Evolutionary conservation across 2,113 vertebrate species (phyloP).

Genomic region (Calypte anna): DNA sequence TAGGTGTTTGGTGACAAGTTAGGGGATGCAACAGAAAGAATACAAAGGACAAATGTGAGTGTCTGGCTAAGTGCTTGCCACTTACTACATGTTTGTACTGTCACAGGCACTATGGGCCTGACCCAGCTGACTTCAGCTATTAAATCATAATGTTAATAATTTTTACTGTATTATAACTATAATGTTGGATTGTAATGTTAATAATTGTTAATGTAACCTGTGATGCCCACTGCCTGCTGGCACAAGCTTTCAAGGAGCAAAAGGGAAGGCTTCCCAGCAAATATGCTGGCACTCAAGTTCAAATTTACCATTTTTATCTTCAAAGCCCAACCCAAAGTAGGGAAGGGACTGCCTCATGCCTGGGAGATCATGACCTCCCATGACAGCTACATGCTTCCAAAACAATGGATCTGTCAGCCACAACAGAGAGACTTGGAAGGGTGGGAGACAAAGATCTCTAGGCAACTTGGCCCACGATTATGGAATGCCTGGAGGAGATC

Average conservation of each 20-base stretch:
- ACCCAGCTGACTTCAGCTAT: not conserved
- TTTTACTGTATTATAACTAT: not conserved
- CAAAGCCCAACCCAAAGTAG: conserved; percentile 63
- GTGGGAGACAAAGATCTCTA: conserved; percentile 72
- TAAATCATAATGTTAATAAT: not conserved
- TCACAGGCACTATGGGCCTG: not conserved
- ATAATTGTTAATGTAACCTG: not conserved
- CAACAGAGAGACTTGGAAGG: conserved; percentile 70
- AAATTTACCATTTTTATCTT: conserved; percentile 72
- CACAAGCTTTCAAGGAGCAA: not conserved
- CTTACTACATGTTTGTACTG: not conserved
- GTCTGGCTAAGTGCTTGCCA: not conserved
- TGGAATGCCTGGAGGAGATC: conserved; percentile 71
- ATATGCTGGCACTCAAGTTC: not conserved
- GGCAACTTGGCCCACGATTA: conserved; percentile 73
- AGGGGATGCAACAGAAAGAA: not conserved
- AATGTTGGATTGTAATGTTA: not conserved
- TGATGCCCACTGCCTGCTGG: not conserved
- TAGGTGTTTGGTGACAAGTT: not conserved
- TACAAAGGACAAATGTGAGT: not conserved
- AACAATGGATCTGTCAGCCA: conserved; percentile 69
- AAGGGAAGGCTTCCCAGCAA: not conserved
- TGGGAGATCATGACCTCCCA: conserved; percentile 71
- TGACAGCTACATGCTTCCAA: conserved; percentile 72
- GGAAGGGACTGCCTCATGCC: conserved; percentile 59